These are phyloP conservation scores for Ametastegia equiseti DNA, from an alignment of 2,888 invertebrate genomes.

Conservation along the genomic window DNA sequence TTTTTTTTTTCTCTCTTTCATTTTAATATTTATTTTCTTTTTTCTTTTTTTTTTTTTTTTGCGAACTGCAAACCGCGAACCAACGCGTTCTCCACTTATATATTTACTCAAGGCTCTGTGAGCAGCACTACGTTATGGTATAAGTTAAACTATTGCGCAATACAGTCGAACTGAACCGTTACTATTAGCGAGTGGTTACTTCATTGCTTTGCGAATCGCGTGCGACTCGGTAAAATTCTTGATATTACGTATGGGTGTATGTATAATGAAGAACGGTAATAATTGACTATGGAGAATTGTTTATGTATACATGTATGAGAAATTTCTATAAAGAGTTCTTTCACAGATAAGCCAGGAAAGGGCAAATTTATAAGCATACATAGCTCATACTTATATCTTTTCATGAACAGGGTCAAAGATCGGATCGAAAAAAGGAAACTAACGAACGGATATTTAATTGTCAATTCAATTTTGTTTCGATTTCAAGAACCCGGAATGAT, in stretches of 20 bases:
- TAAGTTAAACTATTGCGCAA: slow-evolving; percentile 11
- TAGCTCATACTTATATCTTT: too few relatives aligned
- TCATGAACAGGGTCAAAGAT: neutral
- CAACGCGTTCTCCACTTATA: slow-evolving; percentile 11
- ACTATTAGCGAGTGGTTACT: slow-evolving; percentile 23
- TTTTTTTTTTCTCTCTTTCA: neutral
- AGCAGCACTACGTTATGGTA: neutral
- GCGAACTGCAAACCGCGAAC: neutral
- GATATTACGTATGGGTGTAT: neutral
- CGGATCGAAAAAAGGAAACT: neutral
- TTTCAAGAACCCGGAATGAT: neutral
- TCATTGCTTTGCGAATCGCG: slow-evolving; percentile 20
- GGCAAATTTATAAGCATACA: neutral
- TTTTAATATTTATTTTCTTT: neutral
- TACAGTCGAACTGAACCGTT: neutral
- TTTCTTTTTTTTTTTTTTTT: neutral
- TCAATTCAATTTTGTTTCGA: neutral
- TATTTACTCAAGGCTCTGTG: neutral
- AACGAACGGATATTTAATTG: neutral
- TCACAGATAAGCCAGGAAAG: neutral
- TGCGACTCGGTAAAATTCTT: slow-evolving; percentile 5
- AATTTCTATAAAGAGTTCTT: neutral
- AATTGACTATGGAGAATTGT: neutral
- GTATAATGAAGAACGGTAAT: neutral
- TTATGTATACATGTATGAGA: neutral